These are phyloP conservation scores for Varecia variegata DNA, from an alignment of 2,797 vertebrate genomes.

Conservation along the genomic window DNA sequence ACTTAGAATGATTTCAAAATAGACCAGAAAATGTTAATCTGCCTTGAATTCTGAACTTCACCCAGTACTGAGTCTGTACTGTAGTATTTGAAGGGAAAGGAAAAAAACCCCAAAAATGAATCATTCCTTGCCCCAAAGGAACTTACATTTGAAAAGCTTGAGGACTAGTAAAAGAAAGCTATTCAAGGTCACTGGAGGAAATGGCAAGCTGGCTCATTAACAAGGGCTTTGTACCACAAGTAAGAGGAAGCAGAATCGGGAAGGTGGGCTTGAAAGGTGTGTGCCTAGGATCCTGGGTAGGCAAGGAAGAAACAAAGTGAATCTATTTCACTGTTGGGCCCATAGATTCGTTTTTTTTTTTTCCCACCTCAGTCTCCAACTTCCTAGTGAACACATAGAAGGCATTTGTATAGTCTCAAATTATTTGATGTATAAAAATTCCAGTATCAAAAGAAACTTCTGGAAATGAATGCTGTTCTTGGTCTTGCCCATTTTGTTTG, in stretches of 20 bases:
- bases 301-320: neutral
- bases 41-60: neutral
- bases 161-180: neutral
- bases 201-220: constrained; percentile 36
- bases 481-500: neutral
- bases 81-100: neutral
- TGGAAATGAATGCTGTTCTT: neutral
- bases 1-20: constrained; percentile 41
- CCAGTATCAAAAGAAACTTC: neutral
- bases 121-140: neutral
- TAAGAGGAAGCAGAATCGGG: neutral
- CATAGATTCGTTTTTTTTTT: neutral
- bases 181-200: neutral
- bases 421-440: neutral
- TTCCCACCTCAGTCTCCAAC: neutral
- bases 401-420: neutral
- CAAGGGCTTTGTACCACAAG: neutral
- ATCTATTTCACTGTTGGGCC: neutral
- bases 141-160: constrained; percentile 53
- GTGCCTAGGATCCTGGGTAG: neutral
- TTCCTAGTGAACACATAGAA: neutral
- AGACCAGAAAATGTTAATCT: neutral
- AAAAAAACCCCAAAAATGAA: neutral
- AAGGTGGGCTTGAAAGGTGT: neutral
- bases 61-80: neutral